A percentile compares a stretch with the other conserved stretches of the same genome.
Conservation (phyloP, 2,797 vertebrate genomes). For the Naso thynnoides region DNA sequence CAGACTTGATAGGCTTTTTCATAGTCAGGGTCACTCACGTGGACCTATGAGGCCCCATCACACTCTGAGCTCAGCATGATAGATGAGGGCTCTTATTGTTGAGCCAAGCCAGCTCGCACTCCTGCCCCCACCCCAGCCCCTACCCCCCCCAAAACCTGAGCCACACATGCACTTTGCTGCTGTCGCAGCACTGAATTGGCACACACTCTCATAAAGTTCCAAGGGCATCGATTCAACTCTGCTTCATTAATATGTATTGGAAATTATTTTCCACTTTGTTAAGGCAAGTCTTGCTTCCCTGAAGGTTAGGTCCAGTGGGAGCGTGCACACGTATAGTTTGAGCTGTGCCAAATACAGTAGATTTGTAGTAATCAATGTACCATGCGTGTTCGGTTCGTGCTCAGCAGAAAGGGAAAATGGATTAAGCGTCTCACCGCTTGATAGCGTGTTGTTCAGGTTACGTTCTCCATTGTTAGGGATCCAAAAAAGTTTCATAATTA, state of each 20-base stretch:
- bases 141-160: constrained; percentile 38
- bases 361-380: constrained; percentile 57
- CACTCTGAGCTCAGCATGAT: constrained; percentile 68
- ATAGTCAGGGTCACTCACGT: constrained; percentile 65
- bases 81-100: constrained; percentile 73
- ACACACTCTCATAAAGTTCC: constrained; percentile 76
- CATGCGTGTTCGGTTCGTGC: constrained; percentile 35
- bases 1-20: constrained; percentile 61
- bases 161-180: constrained; percentile 57
- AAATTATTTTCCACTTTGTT: constrained; percentile 85
- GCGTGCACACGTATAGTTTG: constrained; percentile 34
- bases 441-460: constrained; percentile 30
- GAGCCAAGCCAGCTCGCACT: constrained; percentile 51
- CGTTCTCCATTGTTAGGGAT: constrained; percentile 27
- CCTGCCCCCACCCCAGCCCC: neutral
- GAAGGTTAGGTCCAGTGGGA: constrained; percentile 75
- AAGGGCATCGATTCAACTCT: constrained; percentile 82
- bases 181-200: constrained; percentile 71
- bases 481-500: constrained; percentile 30
- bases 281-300: constrained; percentile 74
- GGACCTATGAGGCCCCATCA: constrained; percentile 66
- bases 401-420: constrained; percentile 46
- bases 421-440: constrained; percentile 10
- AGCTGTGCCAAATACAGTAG: constrained; percentile 47
- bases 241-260: constrained; percentile 88